These are phyloP conservation scores for Carapus acus DNA, from an alignment of 2,797 vertebrate species.

Conservation along the genomic window DNA sequence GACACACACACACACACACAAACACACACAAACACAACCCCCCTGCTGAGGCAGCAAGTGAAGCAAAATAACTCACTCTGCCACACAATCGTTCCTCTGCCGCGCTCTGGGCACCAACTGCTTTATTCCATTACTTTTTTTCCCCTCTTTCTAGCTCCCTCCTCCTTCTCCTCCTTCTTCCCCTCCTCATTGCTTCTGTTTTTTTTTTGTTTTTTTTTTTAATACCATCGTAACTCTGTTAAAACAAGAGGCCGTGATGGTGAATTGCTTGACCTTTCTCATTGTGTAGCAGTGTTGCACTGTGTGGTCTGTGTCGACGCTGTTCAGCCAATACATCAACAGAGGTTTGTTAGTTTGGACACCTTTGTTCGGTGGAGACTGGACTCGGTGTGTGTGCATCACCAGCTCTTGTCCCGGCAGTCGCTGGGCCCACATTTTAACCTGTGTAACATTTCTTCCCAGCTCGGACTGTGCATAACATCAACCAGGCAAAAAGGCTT, in stretches of 20 bases:
- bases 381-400: constrained; percentile 34
- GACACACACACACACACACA: constrained; percentile 32
- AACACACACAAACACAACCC: constrained; percentile 26
- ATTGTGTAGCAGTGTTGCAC: constrained; percentile 63
- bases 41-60: constrained; percentile 73
- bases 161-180: constrained; percentile 33
- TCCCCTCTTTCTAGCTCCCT: background rate
- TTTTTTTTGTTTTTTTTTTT: constrained; percentile 44
- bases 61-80: constrained; percentile 79
- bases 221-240: constrained; percentile 67
- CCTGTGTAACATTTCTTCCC: constrained; percentile 14
- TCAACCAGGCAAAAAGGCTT: constrained; percentile 64
- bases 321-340: constrained; percentile 61
- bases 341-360: constrained; percentile 57
- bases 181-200: constrained; percentile 42
- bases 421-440: constrained; percentile 27
- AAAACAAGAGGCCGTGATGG: constrained; percentile 66
- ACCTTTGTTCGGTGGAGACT: constrained; percentile 54
- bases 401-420: constrained; percentile 18
- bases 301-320: constrained; percentile 67
- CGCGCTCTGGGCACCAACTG: constrained; percentile 67
- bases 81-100: constrained; percentile 72
- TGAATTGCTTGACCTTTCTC: constrained; percentile 75
- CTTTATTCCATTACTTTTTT: constrained; percentile 65
- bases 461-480: constrained; percentile 35